phyloP scores from a whole-genome alignment of 2,888 invertebrate species.

The Osedax frankpressi region DNA sequence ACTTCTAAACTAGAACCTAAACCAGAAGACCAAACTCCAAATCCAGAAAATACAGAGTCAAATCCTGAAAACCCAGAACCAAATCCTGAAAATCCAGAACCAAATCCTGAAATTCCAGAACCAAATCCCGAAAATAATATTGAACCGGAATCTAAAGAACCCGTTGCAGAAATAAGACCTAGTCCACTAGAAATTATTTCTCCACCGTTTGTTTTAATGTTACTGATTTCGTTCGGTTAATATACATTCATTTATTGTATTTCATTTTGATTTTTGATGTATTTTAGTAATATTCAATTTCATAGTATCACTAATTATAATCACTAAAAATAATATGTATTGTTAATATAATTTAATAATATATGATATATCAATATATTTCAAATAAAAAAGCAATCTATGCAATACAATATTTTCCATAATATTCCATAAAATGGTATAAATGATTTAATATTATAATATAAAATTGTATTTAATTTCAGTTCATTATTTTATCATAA shows the following conservation, averaged over 20 bases:
- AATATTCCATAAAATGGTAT: no score
- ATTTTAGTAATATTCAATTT: background rate
- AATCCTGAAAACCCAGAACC: background rate
- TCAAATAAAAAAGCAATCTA: no score
- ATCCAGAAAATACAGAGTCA: background rate
- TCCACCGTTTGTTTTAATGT: conserved; percentile 29
- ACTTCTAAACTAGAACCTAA: background rate
- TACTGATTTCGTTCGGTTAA: conserved; percentile 27
- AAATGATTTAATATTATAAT: no score
- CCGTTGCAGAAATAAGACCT: conserved; percentile 14
- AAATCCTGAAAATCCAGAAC: background rate
- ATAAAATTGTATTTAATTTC: no score
- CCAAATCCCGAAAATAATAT: background rate
- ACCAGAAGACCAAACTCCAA: background rate
- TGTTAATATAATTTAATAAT: background rate
- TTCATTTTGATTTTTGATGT: no score
- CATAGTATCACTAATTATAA: background rate
- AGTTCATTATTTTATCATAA: no score
- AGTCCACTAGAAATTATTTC: conserved; percentile 20
- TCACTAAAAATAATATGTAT: background rate
- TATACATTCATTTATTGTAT: background rate
- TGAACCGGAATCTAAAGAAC: background rate
- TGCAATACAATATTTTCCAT: no score
- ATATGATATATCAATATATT: no score
- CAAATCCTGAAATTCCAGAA: background rate